Conservation (phyloP, 2,113 vertebrate genomes). For the Felis chaus region DNA sequence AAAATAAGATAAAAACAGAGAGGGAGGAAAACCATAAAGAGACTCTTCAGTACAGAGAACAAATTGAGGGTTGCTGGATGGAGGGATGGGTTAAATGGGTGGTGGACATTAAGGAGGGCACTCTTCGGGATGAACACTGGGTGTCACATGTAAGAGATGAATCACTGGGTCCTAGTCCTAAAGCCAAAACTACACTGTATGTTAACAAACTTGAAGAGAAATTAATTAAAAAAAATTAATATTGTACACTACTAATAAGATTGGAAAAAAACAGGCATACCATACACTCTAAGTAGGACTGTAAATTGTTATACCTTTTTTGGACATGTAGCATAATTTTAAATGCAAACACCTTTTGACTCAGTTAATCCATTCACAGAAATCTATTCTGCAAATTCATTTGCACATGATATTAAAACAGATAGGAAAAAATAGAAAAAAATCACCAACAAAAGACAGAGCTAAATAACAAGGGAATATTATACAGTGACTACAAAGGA, state of each 20-base stretch:
- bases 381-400: not conserved
- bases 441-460: not conserved
- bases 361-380: not conserved
- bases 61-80: too few relatives aligned
- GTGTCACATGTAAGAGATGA: too few relatives aligned
- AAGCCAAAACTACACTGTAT: too few relatives aligned
- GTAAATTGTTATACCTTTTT: not conserved
- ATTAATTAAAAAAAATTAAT: not conserved
- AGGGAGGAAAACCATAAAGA: too few relatives aligned
- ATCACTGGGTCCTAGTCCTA: too few relatives aligned
- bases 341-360: not conserved
- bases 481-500: not conserved
- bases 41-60: too few relatives aligned
- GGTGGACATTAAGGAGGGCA: too few relatives aligned
- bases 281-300: not conserved
- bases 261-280: not conserved
- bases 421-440: not conserved
- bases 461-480: not conserved
- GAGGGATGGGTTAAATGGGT: too few relatives aligned
- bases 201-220: too few relatives aligned
- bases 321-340: not conserved
- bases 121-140: too few relatives aligned
- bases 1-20: too few relatives aligned
- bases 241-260: fast-evolving
- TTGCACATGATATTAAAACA: not conserved